Percentiles rank a stretch among this genome's conserved stretches.
These are phyloP conservation scores for Eupithecia exiguata DNA, from an alignment of 2,888 invertebrate species.

Conservation along the genomic window DNA sequence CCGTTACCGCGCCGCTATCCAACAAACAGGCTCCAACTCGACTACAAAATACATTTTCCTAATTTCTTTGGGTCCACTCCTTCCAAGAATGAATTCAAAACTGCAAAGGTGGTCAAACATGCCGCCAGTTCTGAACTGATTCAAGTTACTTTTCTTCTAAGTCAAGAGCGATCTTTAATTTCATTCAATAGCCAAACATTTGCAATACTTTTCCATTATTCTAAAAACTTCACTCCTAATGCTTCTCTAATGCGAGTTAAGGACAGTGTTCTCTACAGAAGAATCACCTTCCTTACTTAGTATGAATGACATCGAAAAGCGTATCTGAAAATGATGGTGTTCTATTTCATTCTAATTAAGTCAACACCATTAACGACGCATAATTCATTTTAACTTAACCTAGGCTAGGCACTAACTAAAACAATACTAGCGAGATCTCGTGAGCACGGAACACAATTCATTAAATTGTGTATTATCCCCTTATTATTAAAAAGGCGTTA, in stretches of 20 bases:
- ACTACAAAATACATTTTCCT: slow-evolving; percentile 76
- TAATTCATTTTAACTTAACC: slow-evolving; percentile 78
- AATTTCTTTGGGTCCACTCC: slow-evolving; percentile 66
- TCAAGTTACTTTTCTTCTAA: slow-evolving; percentile 48
- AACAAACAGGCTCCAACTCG: slow-evolving; percentile 80
- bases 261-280: slow-evolving; percentile 59
- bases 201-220: slow-evolving; percentile 27
- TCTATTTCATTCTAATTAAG: slow-evolving; percentile 47
- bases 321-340: slow-evolving; percentile 60
- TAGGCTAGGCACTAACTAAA: slow-evolving; percentile 79
- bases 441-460: slow-evolving; percentile 81
- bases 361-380: slow-evolving; percentile 60
- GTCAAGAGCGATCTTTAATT: slow-evolving; percentile 38
- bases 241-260: slow-evolving; percentile 50
- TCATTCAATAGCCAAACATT: slow-evolving; percentile 32
- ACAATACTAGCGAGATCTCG: slow-evolving; percentile 81
- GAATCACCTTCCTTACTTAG: slow-evolving; percentile 51
- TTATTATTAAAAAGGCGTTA: slow-evolving; percentile 77
- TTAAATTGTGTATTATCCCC: slow-evolving; percentile 62
- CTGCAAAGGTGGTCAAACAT: slow-evolving; percentile 20
- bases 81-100: slow-evolving; percentile 50
- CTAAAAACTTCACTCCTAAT: slow-evolving; percentile 49
- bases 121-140: slow-evolving; percentile 47
- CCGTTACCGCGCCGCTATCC: slow-evolving; percentile 60
- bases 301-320: slow-evolving; percentile 53